phyloP scores from a whole-genome alignment of 2,888 invertebrate genomes.

The Pandemis cinnamomeana region DNA sequence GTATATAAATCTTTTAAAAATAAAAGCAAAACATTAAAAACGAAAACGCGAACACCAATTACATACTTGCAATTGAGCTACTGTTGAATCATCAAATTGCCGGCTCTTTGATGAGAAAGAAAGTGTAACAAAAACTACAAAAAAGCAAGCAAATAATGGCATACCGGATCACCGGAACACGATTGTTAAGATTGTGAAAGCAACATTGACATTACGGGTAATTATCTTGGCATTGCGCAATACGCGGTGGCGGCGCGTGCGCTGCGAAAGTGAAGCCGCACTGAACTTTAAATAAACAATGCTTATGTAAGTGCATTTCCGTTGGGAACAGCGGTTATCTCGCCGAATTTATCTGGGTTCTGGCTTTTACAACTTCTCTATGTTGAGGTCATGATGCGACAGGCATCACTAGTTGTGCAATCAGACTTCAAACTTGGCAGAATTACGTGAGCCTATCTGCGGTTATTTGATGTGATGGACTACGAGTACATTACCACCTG shows the following conservation, averaged over 20 bases:
- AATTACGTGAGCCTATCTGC: neutral
- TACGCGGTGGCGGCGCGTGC: constrained; percentile 51
- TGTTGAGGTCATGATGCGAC: constrained; percentile 19
- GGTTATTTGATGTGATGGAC: too few relatives aligned
- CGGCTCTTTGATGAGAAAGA: constrained; percentile 57
- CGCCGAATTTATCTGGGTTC: constrained; percentile 28
- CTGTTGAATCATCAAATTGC: constrained; percentile 5
- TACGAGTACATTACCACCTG: neutral
- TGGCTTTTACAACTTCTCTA: constrained; percentile 29
- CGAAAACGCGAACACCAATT: neutral
- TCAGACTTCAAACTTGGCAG: neutral
- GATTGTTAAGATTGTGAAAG: constrained; percentile 72
- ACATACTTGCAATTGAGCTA: neutral
- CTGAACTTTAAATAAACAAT: constrained; percentile 66
- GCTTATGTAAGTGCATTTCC: constrained; percentile 75
- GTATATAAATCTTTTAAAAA: too few relatives aligned
- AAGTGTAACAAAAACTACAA: constrained; percentile 57
- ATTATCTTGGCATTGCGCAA: constrained; percentile 73
- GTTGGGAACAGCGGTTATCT: constrained; percentile 49
- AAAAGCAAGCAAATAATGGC: constrained; percentile 65
- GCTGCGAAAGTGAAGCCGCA: constrained; percentile 71
- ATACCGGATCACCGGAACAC: constrained; percentile 69
- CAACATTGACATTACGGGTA: constrained; percentile 79
- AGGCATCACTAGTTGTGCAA: constrained; percentile 4
- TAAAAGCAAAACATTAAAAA: too few relatives aligned